A percentile compares a stretch with the other conserved stretches of the same genome.
Evolutionary conservation across 2,888 invertebrate genomes (phyloP).

Genomic region (Petrolisthes manimaculis): DNA sequence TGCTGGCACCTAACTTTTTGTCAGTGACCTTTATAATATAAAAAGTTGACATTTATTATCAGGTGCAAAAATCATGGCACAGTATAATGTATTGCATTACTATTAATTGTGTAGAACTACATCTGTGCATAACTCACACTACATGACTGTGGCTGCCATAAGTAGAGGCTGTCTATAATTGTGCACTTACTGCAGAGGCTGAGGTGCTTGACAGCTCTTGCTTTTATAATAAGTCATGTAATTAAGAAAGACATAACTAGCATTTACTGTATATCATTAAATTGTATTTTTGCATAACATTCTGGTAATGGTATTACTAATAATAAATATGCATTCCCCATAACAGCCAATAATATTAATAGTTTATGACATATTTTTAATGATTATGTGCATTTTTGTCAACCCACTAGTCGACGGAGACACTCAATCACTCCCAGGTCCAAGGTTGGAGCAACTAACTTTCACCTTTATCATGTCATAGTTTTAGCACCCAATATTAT

Average conservation of each 20-base stretch:
- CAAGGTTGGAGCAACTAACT: constrained; percentile 50
- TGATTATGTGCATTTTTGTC: constrained; percentile 34
- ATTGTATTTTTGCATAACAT: background rate
- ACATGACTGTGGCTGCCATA: background rate
- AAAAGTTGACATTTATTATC: too few species aligned
- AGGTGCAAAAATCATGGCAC: too few species aligned
- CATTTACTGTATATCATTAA: background rate
- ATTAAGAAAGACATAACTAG: background rate
- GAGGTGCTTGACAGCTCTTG: background rate
- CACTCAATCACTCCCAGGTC: constrained; percentile 56
- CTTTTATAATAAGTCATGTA: background rate
- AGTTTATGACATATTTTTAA: background rate
- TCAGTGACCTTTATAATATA: too few species aligned
- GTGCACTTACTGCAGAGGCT: background rate
- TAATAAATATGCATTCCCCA: background rate
- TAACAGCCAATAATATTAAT: background rate
- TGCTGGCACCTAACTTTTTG: too few species aligned
- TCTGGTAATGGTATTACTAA: background rate
- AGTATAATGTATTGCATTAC: background rate
- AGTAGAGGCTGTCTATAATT: background rate
- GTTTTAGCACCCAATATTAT: background rate
- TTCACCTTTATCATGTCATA: constrained; percentile 37
- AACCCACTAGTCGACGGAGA: constrained; percentile 52
- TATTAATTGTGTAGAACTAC: background rate
- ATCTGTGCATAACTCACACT: constrained; percentile 8